Evolutionary conservation across 1,140 invertebrate species (phyloP).

Genomic region (Pristionchus pacificus): DNA sequence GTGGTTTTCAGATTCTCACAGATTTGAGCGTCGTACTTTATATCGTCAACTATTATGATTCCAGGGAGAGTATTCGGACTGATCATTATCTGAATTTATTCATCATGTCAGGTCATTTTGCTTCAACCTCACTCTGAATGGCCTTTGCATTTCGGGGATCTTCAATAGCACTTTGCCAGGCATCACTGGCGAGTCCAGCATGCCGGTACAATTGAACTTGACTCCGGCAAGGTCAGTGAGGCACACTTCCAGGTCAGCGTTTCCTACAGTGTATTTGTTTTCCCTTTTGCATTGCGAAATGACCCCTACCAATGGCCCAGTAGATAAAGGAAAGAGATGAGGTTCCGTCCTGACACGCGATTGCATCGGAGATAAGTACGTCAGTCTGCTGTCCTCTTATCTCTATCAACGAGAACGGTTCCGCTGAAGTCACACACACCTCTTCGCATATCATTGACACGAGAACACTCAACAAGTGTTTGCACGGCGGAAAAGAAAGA

Average conservation of each 20-base stretch:
- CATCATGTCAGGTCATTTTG: not conserved
- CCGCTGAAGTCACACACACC: constrained; percentile 28
- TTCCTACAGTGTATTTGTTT: constrained; percentile 28
- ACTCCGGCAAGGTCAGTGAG: constrained; percentile 43
- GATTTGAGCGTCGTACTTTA: constrained; percentile 29
- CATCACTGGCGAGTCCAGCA: constrained; percentile 49
- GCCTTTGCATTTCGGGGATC: constrained; percentile 46
- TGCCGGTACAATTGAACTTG: constrained; percentile 53
- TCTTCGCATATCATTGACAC: constrained; percentile 6
- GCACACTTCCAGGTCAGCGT: constrained; percentile 52
- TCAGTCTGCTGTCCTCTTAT: constrained; percentile 41
- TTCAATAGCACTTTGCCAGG: constrained; percentile 56
- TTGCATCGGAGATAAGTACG: constrained; percentile 45
- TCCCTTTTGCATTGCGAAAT: constrained; percentile 7
- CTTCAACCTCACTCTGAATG: constrained; percentile 44
- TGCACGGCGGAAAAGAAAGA: too few species aligned
- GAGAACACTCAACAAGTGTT: constrained; percentile 1
- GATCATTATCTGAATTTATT: constrained; percentile 48
- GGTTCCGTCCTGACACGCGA: constrained; percentile 44
- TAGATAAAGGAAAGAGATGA: constrained; percentile 49
- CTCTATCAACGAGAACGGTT: constrained; percentile 53
- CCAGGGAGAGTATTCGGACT: constrained; percentile 42
- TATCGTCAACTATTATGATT: constrained; percentile 50
- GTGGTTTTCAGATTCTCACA: constrained; percentile 34
- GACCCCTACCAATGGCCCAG: constrained; percentile 45